Evolutionary conservation across 2,888 invertebrate genomes (phyloP).

Genomic region (Chrysolina oricalcia): DNA sequence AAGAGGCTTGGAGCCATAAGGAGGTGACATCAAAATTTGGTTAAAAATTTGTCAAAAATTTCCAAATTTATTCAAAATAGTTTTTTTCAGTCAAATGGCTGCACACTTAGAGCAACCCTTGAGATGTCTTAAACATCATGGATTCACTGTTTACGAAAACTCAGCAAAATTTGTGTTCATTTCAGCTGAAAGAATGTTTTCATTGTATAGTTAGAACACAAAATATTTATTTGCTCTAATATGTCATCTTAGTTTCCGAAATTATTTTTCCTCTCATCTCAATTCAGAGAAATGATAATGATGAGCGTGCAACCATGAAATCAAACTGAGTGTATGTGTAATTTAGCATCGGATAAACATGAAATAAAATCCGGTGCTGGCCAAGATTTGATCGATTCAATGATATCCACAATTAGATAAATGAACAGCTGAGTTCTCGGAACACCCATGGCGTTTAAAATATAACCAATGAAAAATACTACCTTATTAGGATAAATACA

Average conservation of each 20-base stretch:
- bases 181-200: too few relatives aligned
- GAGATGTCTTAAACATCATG: too few relatives aligned
- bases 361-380: conserved; percentile 15
- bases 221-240: neutral
- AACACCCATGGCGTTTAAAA: conserved; percentile 51
- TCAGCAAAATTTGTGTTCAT: too few relatives aligned
- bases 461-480: conserved; percentile 45
- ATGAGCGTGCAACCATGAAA: neutral
- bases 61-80: too few relatives aligned
- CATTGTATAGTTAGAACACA: neutral
- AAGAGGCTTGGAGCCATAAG: too few relatives aligned
- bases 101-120: too few relatives aligned
- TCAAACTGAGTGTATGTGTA: neutral
- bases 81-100: too few relatives aligned
- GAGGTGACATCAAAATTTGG: too few relatives aligned
- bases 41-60: too few relatives aligned
- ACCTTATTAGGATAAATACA: conserved; percentile 51
- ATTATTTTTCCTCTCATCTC: neutral
- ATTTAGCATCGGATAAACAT: neutral
- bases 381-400: conserved; percentile 25
- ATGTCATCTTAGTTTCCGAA: neutral
- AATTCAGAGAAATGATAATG: neutral
- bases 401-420: conserved; percentile 43
- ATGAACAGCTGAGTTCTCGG: conserved; percentile 44
- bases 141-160: too few relatives aligned